Conservation (phyloP, 2,888 invertebrate species). For the Baronia brevicornis region DNA sequence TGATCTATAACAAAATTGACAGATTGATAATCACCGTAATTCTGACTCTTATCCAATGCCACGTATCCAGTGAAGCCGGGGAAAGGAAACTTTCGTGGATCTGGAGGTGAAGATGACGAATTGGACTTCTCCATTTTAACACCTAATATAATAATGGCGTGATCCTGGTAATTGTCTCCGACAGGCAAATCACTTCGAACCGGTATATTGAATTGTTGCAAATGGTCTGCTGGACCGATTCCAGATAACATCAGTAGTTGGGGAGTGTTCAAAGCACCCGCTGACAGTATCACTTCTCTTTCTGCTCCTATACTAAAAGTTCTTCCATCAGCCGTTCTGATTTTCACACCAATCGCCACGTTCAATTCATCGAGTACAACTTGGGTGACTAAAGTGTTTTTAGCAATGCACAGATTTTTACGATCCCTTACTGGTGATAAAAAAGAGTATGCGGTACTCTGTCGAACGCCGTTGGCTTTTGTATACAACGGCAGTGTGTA, state of each 20-base stretch:
- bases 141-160: slow-evolving; percentile 19
- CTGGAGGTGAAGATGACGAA: slow-evolving; percentile 32
- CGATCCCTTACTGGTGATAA: slow-evolving; percentile 25
- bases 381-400: slow-evolving; percentile 30
- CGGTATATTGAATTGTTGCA: slow-evolving; percentile 37
- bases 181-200: slow-evolving; percentile 34
- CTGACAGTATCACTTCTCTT: slow-evolving; percentile 42
- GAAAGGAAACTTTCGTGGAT: slow-evolving; percentile 24
- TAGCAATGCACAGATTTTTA: slow-evolving; percentile 30
- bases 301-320: slow-evolving; percentile 15
- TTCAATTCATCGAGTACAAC: slow-evolving; percentile 28
- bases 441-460: slow-evolving; percentile 32
- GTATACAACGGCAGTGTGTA: slow-evolving; percentile 30
- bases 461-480: slow-evolving; percentile 27
- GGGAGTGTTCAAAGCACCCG: slow-evolving; percentile 43
- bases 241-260: slow-evolving; percentile 29
- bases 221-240: slow-evolving; percentile 46
- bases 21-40: slow-evolving; percentile 29
- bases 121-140: slow-evolving; percentile 38
- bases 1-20: slow-evolving; percentile 18
- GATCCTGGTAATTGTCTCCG: slow-evolving; percentile 36
- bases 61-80: slow-evolving; percentile 23
- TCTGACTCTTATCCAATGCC: slow-evolving; percentile 24
- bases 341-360: slow-evolving; percentile 12
- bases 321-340: not conserved